Evolutionary conservation across 2,113 vertebrate genomes (phyloP), one percentile per base, ranked within the genome.

Genomic region (Collichthys lucidus): DNA sequence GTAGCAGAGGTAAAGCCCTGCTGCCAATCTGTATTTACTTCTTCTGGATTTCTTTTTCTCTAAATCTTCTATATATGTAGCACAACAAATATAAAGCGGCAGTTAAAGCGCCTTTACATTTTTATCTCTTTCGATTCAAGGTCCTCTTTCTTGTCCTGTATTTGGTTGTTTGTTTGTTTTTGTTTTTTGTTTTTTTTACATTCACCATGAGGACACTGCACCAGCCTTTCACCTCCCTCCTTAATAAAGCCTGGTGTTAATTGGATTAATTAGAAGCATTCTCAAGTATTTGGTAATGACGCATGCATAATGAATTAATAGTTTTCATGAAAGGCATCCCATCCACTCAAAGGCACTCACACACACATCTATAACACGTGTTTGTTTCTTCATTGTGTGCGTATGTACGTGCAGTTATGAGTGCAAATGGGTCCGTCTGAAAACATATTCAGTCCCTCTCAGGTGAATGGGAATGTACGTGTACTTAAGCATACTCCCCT

Each of bases 271-370:
- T 80, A 74, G 61, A 70, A 50, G 62, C 74, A 67, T 85, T 53
- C 89, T 82, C 71, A 82, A 77, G 71, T 83, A 88, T 87, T 77
- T 90, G 68, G 72, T 88, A 85, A 88, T 90, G 76, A 89, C 79
- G 87, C 49, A 64, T 64, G 74, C 66, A 73, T 85, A 90, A 92
- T 91, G 80, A 74, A 87, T 91, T 72, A 81, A 87, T 84, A 87
- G 78, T 72, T 66, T 71, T 77, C 83, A 84, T 90, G 64, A 79
- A 80, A 83, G 64, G 74, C 35, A 69, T 29, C 7, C n/a, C 3
- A 12, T 44, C 3, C 57, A 12, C n/a, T 57, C 8, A 68, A 52
- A 68, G 20, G 12, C 62, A 24, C 20, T 15, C 20, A 26, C 26
- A 9, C 75, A 74, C 14, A 79, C 44, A 64, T 44, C 52, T 8